Percentiles rank a stretch among this genome's conserved stretches.
phyloP scores from a whole-genome alignment of 1,140 invertebrate genomes.

The Phenacoccus solenopsis region DNA sequence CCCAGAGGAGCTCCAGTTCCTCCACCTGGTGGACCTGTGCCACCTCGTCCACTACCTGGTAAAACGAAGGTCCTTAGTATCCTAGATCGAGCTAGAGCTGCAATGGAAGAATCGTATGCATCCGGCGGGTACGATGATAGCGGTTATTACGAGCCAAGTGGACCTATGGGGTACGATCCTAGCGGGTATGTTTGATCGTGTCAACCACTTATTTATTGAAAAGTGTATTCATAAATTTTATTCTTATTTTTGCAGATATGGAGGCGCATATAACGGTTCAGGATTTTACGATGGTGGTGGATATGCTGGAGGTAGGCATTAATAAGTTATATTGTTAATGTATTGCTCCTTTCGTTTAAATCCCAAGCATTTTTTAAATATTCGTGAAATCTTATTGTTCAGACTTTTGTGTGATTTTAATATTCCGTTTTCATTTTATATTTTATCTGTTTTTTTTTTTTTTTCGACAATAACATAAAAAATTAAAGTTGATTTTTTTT shows the following conservation, averaged over 20 bases:
- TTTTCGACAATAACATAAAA: too few relatives aligned
- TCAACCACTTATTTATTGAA: too few relatives aligned
- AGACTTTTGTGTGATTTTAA: too few relatives aligned
- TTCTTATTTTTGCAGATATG: slow-evolving; percentile 1
- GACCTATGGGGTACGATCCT: background rate
- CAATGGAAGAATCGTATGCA: slow-evolving; percentile 47
- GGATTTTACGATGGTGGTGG: slow-evolving; percentile 5
- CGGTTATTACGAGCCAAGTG: background rate
- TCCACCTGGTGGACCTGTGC: slow-evolving; percentile 33
- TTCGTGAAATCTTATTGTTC: too few relatives aligned
- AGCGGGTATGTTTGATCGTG: background rate
- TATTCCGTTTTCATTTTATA: too few relatives aligned
- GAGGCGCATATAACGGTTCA: background rate
- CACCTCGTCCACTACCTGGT: slow-evolving; percentile 31
- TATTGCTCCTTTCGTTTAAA: background rate
- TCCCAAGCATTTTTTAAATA: too few relatives aligned
- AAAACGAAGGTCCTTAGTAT: slow-evolving; percentile 65
- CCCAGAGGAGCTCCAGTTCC: slow-evolving; percentile 36
- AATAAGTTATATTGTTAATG: too few relatives aligned
- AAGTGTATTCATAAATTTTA: too few relatives aligned
- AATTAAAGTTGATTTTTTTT: too few relatives aligned
- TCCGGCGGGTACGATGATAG: background rate
- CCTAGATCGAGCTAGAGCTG: slow-evolving; percentile 59
- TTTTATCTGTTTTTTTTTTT: too few relatives aligned
- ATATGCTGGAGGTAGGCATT: slow-evolving; percentile 1